These are phyloP conservation scores for Acropora yongei DNA, from an alignment of 64 coral and sea anemone genomes.

Conservation along the genomic window DNA sequence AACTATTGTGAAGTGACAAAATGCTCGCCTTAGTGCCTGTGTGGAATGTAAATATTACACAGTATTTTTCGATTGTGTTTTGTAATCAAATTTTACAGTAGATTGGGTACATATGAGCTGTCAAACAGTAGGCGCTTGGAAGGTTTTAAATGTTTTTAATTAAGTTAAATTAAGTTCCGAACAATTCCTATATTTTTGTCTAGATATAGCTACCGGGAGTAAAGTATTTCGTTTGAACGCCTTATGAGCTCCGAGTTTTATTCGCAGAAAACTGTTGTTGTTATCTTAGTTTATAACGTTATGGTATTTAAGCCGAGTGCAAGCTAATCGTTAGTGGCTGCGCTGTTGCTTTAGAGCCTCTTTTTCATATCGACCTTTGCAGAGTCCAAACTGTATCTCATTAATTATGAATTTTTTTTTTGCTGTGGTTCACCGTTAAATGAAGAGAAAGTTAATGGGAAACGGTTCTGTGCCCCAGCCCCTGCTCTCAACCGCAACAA, in stretches of 20 bases:
- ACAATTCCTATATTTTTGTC: neutral
- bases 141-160: no score
- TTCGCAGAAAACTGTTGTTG: neutral
- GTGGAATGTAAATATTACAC: no score
- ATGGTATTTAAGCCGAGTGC: neutral
- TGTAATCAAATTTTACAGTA: neutral
- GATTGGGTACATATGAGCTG: neutral
- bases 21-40: no score
- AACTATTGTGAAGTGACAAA: neutral
- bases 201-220: neutral
- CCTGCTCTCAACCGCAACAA: no score
- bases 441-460: neutral
- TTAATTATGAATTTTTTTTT: no score
- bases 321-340: neutral
- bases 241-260: neutral
- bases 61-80: neutral
- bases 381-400: neutral
- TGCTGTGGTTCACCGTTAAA: neutral
- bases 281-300: neutral
- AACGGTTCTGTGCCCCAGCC: no score
- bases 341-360: no score
- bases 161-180: neutral
- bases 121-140: neutral
- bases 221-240: neutral
- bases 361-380: no score